Conservation (phyloP, 2,888 invertebrate genomes). For the Eulithis prunata region DNA sequence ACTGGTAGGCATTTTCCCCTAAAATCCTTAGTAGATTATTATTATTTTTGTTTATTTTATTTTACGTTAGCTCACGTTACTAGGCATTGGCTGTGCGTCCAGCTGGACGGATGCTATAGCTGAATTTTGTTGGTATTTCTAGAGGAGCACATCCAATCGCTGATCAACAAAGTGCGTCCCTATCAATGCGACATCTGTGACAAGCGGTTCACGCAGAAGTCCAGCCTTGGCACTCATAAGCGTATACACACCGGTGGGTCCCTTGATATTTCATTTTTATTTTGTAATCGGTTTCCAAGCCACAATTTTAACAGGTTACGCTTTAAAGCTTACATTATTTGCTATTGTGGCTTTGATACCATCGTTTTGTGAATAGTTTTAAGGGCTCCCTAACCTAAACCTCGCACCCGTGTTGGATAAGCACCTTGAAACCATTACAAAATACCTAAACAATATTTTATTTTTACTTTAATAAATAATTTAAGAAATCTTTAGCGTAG, state of each 20-base stretch:
- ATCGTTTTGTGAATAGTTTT: conserved; percentile 83
- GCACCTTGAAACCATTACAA: conserved; percentile 18
- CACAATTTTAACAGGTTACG: conserved; percentile 62
- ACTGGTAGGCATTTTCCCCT: conserved; percentile 86
- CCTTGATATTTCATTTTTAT: conserved; percentile 77
- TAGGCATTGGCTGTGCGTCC: conserved; percentile 72
- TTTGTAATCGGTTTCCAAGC: conserved; percentile 77
- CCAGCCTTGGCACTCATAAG: conserved; percentile 92
- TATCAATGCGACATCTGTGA: conserved; percentile 90
- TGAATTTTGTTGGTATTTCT: conserved; percentile 83
- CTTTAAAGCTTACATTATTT: conserved; percentile 46
- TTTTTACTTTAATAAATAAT: conserved; percentile 14
- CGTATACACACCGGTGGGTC: conserved; percentile 90
- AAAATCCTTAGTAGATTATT: conserved; percentile 78
- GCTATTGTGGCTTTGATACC: conserved; percentile 80
- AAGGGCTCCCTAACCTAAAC: conserved; percentile 74
- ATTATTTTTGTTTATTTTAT: conserved; percentile 64
- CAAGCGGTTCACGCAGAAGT: conserved; percentile 93
- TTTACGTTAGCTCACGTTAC: conserved; percentile 73
- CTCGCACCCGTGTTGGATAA: conserved; percentile 34
- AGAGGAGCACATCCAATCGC: conserved; percentile 86
- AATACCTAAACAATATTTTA: conserved; percentile 18
- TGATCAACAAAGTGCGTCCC: conserved; percentile 86
- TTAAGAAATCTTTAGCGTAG: conserved; percentile 47
- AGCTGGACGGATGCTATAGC: conserved; percentile 76